Evolutionary conservation across 2,797 vertebrate genomes (phyloP).

Genomic region (Morelia viridis): DNA sequence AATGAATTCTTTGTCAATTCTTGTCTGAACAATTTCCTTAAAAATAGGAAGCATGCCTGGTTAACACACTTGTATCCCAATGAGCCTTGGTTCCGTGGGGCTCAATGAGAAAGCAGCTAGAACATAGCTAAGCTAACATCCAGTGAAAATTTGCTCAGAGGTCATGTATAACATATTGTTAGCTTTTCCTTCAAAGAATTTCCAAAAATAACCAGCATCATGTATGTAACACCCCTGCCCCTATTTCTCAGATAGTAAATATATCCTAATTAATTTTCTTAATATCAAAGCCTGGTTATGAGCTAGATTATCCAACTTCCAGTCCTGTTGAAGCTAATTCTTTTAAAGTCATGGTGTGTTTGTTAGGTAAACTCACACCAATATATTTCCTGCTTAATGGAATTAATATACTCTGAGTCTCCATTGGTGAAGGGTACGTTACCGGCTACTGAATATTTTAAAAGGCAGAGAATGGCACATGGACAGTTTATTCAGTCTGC

Average conservation of each 20-base stretch:
- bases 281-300: background rate
- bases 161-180: background rate
- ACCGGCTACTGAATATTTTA: slow-evolving; percentile 66
- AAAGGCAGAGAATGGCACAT: slow-evolving; percentile 53
- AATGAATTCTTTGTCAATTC: background rate
- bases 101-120: background rate
- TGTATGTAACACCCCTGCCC: background rate
- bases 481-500: slow-evolving; percentile 49
- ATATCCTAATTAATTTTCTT: slow-evolving; percentile 16
- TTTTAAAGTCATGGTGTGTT: slow-evolving; percentile 41
- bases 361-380: slow-evolving; percentile 26
- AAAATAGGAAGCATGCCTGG: background rate
- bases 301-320: slow-evolving; percentile 26
- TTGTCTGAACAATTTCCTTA: background rate
- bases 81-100: background rate
- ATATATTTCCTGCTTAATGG: slow-evolving; percentile 41
- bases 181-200: background rate
- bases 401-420: slow-evolving; percentile 62
- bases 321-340: slow-evolving; percentile 37
- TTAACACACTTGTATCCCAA: background rate
- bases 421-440: slow-evolving; percentile 40
- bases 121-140: background rate
- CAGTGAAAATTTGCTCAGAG: background rate
- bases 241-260: background rate
- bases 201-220: background rate